Evolutionary conservation across 2,797 vertebrate species (phyloP), one percentile per base, ranked within the genome.

Genomic region (Pogonophryne albipinna): DNA sequence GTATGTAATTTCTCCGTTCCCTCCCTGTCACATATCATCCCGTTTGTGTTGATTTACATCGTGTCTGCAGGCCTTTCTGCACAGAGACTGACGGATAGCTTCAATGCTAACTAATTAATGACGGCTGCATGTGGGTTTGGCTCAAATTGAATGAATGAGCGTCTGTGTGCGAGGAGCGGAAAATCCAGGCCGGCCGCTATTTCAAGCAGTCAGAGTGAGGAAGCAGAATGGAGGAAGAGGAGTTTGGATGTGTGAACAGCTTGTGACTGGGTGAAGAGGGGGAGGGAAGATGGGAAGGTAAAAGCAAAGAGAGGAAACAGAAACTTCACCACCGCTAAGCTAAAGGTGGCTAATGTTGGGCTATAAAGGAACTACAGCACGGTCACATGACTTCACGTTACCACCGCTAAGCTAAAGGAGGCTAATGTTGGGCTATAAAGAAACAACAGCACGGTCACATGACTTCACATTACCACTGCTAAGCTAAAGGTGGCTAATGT

Each of bases 11-110:
- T 63, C 47, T 46, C 34, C 7, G 34, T 67, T 50, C 57, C 53
- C 34, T 66, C 46, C 68, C 55, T 52, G 78, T 81, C 76, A 72
- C 72, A 66, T 73, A 78, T 78, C 87, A 52, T 62, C 66, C 42
- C 65, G 85, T 85, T 86, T 81, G 74, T 69, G 75, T 71, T 71
- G 83, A 90, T 90, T 85, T 83, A 31, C 79, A 73, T 88, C 83
- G 84, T 77, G 78, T 81, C 79, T 78, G 73, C 71, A 44, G 16
- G 78, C 74, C 42, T 31, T 76, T 41, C 79, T 64, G 51, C 27
- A 0, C 49, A 45, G 27, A 76, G 62, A 61, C 74, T 58, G n/a
- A 73, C 68, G 41, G 61, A 74, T 46, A 66, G 70, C 74, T 79
- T 66, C 78, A 66, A 80, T 73, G 64, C 47, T 80, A 63, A 78